Conservation (phyloP, 2,888 invertebrate species). For the Iselma pallidipennis region DNA sequence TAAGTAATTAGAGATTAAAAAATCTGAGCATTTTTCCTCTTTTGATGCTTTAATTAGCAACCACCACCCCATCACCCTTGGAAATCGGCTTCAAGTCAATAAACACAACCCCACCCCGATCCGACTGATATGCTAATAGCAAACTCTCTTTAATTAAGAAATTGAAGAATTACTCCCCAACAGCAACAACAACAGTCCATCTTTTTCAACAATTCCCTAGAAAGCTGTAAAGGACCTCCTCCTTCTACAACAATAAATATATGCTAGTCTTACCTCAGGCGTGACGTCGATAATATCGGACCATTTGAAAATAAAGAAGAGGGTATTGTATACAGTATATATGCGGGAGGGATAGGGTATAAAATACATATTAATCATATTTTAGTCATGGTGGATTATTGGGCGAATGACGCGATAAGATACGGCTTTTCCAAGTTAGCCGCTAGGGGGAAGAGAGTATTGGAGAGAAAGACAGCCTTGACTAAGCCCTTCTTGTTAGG, state of each 20-base stretch:
- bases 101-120: conserved; percentile 9
- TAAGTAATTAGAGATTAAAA: too few relatives aligned
- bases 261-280: conserved; percentile 23
- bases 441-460: conserved; percentile 26
- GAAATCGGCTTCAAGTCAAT: neutral
- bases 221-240: conserved; percentile 8
- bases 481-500: neutral
- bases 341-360: conserved; percentile 30
- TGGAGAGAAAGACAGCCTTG: neutral
- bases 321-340: neutral
- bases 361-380: conserved; percentile 49
- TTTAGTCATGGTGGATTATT: conserved; percentile 48
- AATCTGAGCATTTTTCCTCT: too few relatives aligned
- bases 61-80: neutral
- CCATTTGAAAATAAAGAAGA: conserved; percentile 23
- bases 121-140: conserved; percentile 20
- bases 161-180: conserved; percentile 28
- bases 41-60: neutral
- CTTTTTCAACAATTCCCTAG: neutral
- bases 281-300: conserved; percentile 35
- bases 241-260: conserved; percentile 18
- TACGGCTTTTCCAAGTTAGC: conserved; percentile 34
- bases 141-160: conserved; percentile 28
- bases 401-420: conserved; percentile 46
- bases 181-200: conserved; percentile 6